Evolutionary conservation across 2,888 invertebrate species (phyloP).

Genomic region (Megamerina dolium): DNA sequence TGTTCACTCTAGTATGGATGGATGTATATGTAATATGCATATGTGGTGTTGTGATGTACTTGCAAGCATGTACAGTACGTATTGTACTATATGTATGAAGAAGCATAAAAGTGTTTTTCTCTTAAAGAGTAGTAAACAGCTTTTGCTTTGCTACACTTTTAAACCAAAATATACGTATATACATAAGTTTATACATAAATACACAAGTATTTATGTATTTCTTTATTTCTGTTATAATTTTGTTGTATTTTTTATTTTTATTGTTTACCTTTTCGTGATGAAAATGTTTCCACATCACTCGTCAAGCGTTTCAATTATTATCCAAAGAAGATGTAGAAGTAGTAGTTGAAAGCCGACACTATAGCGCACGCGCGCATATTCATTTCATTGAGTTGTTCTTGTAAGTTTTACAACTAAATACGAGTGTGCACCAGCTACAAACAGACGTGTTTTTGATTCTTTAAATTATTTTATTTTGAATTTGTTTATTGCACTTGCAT

Average conservation of each 20-base stretch:
- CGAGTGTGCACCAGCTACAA: too few species aligned
- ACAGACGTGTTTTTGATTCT: not conserved
- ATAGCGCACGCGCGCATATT: slow-evolving; percentile 40
- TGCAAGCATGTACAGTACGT: slow-evolving; percentile 11
- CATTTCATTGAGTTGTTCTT: slow-evolving; percentile 25
- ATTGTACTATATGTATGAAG: slow-evolving; percentile 20
- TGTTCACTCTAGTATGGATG: too few species aligned
- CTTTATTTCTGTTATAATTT: slow-evolving; percentile 15
- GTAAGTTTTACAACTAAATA: too few species aligned
- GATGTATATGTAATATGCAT: too few species aligned
- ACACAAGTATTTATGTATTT: slow-evolving; percentile 1
- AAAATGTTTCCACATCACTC: slow-evolving; percentile 50
- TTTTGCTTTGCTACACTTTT: too few species aligned
- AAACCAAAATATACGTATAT: slow-evolving; percentile 16
- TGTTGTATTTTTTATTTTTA: slow-evolving; percentile 18
- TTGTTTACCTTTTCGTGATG: slow-evolving; percentile 23
- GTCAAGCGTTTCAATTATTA: slow-evolving; percentile 48
- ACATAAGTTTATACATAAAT: slow-evolving; percentile 14
- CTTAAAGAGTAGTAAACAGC: too few species aligned
- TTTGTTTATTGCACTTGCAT: too few species aligned
- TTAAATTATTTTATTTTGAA: not conserved
- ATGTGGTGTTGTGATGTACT: slow-evolving; percentile 11
- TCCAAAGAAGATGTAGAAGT: slow-evolving; percentile 28
- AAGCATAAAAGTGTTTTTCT: too few species aligned
- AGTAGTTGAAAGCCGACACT: slow-evolving; percentile 32